phyloP scores from a whole-genome alignment of 2,888 invertebrate species.

The Pristionchus exspectatus region DNA sequence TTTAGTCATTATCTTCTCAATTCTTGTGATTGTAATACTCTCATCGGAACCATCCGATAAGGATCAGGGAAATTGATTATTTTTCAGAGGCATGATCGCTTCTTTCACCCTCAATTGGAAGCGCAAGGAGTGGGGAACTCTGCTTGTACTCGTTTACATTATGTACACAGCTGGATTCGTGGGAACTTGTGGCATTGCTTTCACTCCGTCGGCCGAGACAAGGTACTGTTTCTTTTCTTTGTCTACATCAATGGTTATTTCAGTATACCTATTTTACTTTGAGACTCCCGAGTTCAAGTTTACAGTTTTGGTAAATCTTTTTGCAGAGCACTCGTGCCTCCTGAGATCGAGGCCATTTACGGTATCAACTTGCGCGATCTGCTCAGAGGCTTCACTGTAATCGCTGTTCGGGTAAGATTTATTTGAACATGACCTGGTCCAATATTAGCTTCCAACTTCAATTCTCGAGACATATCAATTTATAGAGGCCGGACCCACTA shows the following conservation, averaged over 20 bases:
- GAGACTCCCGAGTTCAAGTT: neutral
- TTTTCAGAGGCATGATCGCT: neutral
- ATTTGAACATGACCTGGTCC: neutral
- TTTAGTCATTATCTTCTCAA: no score
- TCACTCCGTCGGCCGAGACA: neutral
- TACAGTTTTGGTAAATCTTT: neutral
- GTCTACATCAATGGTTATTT: neutral
- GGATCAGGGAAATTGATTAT: no score
- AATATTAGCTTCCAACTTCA: neutral
- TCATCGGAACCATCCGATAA: no score
- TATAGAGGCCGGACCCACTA: neutral
- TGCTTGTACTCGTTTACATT: neutral
- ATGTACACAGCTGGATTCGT: neutral
- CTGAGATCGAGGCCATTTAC: neutral
- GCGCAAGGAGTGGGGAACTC: neutral
- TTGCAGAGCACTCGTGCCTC: neutral
- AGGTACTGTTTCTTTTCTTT: neutral
- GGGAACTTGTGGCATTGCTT: neutral
- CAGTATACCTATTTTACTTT: no score
- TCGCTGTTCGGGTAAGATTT: neutral
- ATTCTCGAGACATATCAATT: neutral
- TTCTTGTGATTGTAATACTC: no score
- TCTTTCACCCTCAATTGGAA: neutral
- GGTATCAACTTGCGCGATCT: neutral
- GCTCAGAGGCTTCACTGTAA: neutral